A percentile compares a stretch with the other conserved stretches of the same genome.
These are phyloP conservation scores for Numida meleagris DNA, from an alignment of 2,113 vertebrate genomes.

Conservation along the genomic window DNA sequence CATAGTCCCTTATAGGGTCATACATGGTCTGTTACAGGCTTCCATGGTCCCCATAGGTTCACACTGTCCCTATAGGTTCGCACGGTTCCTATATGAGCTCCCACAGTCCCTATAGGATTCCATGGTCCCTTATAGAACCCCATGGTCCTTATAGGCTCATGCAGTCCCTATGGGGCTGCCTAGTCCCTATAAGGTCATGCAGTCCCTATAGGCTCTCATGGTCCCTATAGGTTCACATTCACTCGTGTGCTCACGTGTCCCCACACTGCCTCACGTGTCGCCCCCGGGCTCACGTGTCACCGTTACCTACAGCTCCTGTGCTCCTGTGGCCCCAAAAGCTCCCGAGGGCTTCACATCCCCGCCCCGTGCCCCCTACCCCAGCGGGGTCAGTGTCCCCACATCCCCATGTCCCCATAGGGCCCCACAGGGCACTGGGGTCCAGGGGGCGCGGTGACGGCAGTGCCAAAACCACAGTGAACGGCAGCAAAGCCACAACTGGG, in stretches of 20 bases:
- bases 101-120: too few species aligned
- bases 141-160: not conserved
- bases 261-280: not conserved
- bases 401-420: not conserved
- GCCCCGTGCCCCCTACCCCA: not conserved
- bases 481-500: not conserved
- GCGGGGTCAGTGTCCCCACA: not conserved
- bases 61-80: too few species aligned
- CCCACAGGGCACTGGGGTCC: not conserved
- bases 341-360: rapidly evolving
- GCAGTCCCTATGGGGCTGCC: too few species aligned
- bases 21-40: too few species aligned
- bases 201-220: not conserved
- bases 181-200: not conserved
- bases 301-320: too few species aligned
- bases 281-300: not conserved
- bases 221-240: not conserved
- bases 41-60: too few species aligned
- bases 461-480: not conserved
- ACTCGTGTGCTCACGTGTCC: not conserved
- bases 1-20: too few species aligned
- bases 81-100: too few species aligned
- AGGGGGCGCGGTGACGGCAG: not conserved
- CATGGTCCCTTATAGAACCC: too few species aligned
- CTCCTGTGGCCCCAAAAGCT: rapidly evolving